Evolutionary conservation across 1,140 invertebrate species (phyloP), one percentile per base, ranked within the genome.

Genomic region (Hylyphantes graminicola): DNA sequence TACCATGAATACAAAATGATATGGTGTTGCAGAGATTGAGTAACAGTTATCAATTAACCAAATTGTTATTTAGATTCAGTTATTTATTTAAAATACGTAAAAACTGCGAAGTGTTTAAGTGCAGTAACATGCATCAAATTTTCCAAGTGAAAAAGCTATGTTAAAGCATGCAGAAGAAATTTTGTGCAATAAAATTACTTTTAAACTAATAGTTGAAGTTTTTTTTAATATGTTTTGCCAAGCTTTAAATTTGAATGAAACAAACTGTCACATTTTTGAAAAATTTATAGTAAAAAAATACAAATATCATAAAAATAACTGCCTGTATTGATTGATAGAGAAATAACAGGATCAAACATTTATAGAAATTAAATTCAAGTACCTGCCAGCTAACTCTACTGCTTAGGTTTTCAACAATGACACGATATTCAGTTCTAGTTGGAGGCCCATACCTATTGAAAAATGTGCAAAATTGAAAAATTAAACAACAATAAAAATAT

Each of bases 321-420:
- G 17, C 6, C 12, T n/a, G n/a, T n/a, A 61, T 15, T 61, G 2
- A n/a, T 15, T 61, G 12, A 61, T 61, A 17, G 17, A 61, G 3
- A 15, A 61, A 6, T 6, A 12, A 61, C 12, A 12, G 12, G 3
- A 61, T 61, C 17, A 17, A 15, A 15, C 17, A 61, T 61, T 15
- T 15, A 61, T 3, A 61, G 57, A 15, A 61, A 12, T 61, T 2
- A 61, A 15, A 0, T 57, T 48, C 8, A 74, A 93, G 93, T 95
- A 98, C 97, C 96, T 99, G 98, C 98, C 98, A 99, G 90, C 96
- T 98, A 87, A 99, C 97, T 87, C 97, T 94, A 88, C 96, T 98
- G 55, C 97, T 99, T 17, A 99, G 92, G 92, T 99, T 99, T 90
- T 99, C 97, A 85, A 99, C 97, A 89, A 98, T 94, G 67, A 99